Evolutionary conservation across 2,888 invertebrate genomes (phyloP).

Genomic region (Drosophila emarginata): DNA sequence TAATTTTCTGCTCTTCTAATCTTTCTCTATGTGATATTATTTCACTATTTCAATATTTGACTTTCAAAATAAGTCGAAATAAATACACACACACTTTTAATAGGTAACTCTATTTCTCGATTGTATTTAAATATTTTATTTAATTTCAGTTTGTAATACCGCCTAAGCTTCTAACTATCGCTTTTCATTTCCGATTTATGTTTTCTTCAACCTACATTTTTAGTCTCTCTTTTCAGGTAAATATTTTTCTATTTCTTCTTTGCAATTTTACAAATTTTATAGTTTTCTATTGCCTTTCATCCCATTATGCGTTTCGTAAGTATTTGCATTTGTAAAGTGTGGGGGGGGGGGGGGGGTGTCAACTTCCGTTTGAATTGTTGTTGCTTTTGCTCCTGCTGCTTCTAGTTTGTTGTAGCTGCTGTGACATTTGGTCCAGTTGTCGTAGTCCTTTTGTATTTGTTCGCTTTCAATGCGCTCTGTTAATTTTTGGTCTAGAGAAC

Average conservation of each 20-base stretch:
- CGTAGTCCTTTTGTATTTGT: conserved; percentile 31
- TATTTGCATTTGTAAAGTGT: conserved; percentile 10
- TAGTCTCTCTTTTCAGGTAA: not conserved
- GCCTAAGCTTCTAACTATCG: too few species aligned
- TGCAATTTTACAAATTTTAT: not conserved
- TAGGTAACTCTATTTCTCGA: too few species aligned
- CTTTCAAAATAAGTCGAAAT: too few species aligned
- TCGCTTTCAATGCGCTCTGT: conserved; percentile 73
- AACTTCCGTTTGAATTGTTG: conserved; percentile 17
- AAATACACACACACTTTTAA: too few species aligned
- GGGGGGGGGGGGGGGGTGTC: not conserved
- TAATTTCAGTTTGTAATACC: too few species aligned
- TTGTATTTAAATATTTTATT: too few species aligned
- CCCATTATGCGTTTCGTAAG: not conserved
- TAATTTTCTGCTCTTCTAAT: too few species aligned
- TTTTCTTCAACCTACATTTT: too few species aligned
- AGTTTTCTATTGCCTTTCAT: not conserved
- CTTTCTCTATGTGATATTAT: too few species aligned
- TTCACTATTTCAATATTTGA: too few species aligned
- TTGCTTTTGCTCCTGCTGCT: conserved; percentile 11
- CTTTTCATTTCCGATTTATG: too few species aligned
- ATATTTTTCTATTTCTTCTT: not conserved
- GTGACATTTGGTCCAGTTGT: conserved; percentile 58
- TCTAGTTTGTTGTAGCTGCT: conserved; percentile 24
- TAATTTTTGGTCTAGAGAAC: conserved; percentile 68